Evolutionary conservation across 2,888 invertebrate species (phyloP).

Genomic region (Nomada ferruginata): DNA sequence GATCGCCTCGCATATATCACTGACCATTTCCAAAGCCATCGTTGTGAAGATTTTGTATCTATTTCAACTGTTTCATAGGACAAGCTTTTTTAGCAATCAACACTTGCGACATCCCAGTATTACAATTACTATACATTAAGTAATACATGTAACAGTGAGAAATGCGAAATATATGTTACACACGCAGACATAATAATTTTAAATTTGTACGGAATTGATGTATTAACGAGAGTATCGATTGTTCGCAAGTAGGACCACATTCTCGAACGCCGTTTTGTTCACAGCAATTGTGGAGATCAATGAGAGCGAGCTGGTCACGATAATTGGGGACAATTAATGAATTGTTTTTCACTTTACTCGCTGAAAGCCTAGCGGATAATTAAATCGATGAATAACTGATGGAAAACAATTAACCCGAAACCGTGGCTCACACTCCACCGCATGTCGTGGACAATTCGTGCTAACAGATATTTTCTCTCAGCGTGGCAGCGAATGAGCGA

Average conservation of each 20-base stretch:
- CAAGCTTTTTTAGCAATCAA: background rate
- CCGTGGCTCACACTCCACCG: constrained; percentile 54
- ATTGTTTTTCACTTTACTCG: constrained; percentile 4
- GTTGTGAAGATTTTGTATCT: background rate
- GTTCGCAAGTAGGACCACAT: too few species aligned
- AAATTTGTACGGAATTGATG: too few species aligned
- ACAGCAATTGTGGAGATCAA: too few species aligned
- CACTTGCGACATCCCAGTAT: too few species aligned
- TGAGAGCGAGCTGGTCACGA: too few species aligned
- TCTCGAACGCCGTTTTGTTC: too few species aligned
- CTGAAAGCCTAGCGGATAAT: constrained; percentile 5
- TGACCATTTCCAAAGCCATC: background rate
- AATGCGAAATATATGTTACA: too few species aligned
- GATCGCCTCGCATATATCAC: background rate
- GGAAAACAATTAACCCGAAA: constrained; percentile 42
- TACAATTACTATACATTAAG: too few species aligned
- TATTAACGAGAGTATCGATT: too few species aligned
- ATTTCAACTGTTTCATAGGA: background rate
- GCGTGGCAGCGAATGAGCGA: constrained; percentile 46
- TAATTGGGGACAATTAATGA: constrained; percentile 1
- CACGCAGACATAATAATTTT: too few species aligned
- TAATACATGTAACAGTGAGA: too few species aligned
- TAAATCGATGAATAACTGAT: constrained; percentile 47
- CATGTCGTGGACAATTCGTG: constrained; percentile 31
- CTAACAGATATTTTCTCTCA: constrained; percentile 60